Evolutionary conservation across 1,140 invertebrate species (phyloP).

Genomic region (Anoplolepis gracilipes): DNA sequence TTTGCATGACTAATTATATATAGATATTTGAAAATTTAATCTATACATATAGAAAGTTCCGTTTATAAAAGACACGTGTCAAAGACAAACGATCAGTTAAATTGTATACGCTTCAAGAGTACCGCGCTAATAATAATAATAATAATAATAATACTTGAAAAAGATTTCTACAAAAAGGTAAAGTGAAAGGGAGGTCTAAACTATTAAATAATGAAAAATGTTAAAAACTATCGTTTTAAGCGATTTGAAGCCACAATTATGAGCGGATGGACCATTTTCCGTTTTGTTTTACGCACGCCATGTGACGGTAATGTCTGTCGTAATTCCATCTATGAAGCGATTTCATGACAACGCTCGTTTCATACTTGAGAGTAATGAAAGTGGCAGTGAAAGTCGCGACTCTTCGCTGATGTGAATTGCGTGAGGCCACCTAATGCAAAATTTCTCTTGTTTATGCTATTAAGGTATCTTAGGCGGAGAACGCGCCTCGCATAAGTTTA

Average conservation of each 20-base stretch:
- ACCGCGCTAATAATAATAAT: background rate
- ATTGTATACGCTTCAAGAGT: background rate
- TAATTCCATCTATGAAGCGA: conserved; percentile 47
- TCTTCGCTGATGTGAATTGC: conserved; percentile 58
- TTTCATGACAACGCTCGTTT: conserved; percentile 46
- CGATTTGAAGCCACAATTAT: conserved; percentile 7
- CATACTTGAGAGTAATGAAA: conserved; percentile 64
- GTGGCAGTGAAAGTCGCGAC: conserved; percentile 69
- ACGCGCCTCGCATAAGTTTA: background rate
- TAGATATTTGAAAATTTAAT: background rate
- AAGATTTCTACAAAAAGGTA: conserved; percentile 10
- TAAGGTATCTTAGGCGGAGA: conserved; percentile 4
- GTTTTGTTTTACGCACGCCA: conserved; percentile 52
- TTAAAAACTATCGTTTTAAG: conserved; percentile 32
- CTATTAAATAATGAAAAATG: background rate
- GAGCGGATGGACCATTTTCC: conserved; percentile 54
- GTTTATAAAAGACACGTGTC: background rate
- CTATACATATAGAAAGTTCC: background rate
- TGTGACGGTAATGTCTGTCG: conserved; percentile 30
- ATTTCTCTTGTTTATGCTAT: conserved; percentile 62
- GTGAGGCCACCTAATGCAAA: conserved; percentile 42
- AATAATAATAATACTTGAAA: background rate
- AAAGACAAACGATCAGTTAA: conserved; percentile 24
- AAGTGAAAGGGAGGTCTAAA: conserved; percentile 41
- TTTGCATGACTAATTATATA: background rate